These are phyloP conservation scores for Nyctibius grandis DNA, from an alignment of 2,797 vertebrate species.

Conservation along the genomic window DNA sequence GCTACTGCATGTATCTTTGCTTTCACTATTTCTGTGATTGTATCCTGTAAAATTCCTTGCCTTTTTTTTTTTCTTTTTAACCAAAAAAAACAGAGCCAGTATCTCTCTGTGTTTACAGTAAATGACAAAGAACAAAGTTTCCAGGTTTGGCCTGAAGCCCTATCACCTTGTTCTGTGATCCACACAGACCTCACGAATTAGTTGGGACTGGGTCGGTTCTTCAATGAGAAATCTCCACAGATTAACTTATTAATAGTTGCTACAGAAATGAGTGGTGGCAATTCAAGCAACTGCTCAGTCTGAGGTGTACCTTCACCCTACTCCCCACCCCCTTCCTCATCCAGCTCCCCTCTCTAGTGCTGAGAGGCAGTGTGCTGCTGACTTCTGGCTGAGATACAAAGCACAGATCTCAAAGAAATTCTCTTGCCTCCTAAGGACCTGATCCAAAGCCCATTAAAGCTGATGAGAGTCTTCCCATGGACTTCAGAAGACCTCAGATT, in stretches of 20 bases:
- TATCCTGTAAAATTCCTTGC: not conserved
- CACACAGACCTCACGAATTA: not conserved
- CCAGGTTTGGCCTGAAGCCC: not conserved
- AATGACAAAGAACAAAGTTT: not conserved
- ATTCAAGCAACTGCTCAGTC: not conserved
- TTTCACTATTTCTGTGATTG: not conserved
- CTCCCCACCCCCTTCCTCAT: not conserved
- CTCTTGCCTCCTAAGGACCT: not conserved
- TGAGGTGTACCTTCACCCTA: not conserved
- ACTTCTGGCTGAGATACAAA: slow-evolving; percentile 2
- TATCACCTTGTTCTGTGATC: not conserved
- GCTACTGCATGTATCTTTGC: not conserved
- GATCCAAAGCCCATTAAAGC: slow-evolving; percentile 19
- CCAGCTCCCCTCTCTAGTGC: not conserved
- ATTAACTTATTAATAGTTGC: not conserved
- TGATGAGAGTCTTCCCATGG: slow-evolving; percentile 29
- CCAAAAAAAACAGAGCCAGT: not conserved
- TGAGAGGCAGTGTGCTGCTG: not conserved
- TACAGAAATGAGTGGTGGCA: not conserved
- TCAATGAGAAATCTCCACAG: not conserved
- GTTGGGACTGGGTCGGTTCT: not conserved
- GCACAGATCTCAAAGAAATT: slow-evolving; percentile 2
- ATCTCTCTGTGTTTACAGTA: not conserved
- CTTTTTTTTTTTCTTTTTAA: not conserved
- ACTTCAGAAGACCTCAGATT: slow-evolving; percentile 54